These are phyloP conservation scores for Anguilla marmorata DNA, from an alignment of 2,797 vertebrate genomes.

Conservation along the genomic window DNA sequence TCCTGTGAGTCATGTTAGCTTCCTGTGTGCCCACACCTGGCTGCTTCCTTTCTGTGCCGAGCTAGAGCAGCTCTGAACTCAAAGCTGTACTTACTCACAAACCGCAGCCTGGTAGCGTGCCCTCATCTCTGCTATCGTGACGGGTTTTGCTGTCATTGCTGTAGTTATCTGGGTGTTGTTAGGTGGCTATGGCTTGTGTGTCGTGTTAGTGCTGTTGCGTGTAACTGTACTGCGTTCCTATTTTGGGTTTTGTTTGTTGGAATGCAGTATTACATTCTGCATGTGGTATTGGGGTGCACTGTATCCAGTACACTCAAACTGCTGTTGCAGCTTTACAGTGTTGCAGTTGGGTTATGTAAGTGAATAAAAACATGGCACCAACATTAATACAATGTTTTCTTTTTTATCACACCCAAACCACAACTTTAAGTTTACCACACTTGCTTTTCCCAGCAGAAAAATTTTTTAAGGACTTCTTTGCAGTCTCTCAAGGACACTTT, in stretches of 20 bases:
- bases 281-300: background rate
- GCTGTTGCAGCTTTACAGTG: background rate
- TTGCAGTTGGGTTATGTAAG: background rate
- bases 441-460: background rate
- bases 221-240: background rate
- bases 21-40: constrained; percentile 11
- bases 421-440: background rate
- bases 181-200: background rate
- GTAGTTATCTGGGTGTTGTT: background rate
- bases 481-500: background rate
- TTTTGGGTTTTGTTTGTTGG: background rate
- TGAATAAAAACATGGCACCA: background rate
- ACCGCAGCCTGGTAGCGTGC: background rate
- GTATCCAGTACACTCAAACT: background rate
- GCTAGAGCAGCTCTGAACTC: background rate
- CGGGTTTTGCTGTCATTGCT: background rate
- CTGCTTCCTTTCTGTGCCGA: background rate
- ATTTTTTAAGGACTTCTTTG: background rate
- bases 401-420: background rate
- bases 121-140: background rate
- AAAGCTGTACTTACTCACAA: background rate
- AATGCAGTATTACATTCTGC: background rate
- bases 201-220: background rate
- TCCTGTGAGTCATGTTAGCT: constrained; percentile 75
- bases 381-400: background rate